phyloP scores from a whole-genome alignment of 2,888 invertebrate genomes.

The Gandaritis pyraliata region DNA sequence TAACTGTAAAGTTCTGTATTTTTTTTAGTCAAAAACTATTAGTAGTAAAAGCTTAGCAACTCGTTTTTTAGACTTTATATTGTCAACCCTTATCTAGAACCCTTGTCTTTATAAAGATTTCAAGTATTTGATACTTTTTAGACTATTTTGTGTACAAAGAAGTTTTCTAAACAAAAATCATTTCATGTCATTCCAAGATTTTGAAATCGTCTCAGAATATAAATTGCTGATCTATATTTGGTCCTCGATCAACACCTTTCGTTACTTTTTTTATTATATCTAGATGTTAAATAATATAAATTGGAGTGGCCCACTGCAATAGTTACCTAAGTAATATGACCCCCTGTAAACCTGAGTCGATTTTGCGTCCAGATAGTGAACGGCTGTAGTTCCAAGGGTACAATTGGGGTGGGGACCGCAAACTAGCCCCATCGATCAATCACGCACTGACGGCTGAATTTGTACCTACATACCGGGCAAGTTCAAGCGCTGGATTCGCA shows the following conservation, averaged over 20 bases:
- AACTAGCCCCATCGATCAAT: constrained; percentile 57
- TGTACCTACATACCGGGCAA: constrained; percentile 42
- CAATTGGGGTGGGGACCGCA: constrained; percentile 39
- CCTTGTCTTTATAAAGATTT: constrained; percentile 1
- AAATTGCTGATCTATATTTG: no score
- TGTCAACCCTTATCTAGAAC: neutral
- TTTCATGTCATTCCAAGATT: no score
- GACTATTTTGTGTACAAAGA: no score
- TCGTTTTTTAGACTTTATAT: neutral
- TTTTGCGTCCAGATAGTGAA: constrained; percentile 17
- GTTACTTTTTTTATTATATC: no score
- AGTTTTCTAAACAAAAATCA: no score
- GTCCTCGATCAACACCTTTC: no score
- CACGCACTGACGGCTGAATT: constrained; percentile 46
- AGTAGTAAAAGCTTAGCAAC: neutral
- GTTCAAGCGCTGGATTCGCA: neutral
- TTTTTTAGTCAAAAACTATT: no score
- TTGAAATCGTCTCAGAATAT: no score
- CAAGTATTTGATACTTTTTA: neutral
- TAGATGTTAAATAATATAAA: no score
- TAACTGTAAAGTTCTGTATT: no score
- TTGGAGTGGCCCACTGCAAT: no score
- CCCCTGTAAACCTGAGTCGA: neutral
- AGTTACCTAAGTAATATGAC: no score
- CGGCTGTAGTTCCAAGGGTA: constrained; percentile 22